Percentiles rank a stretch among this genome's conserved stretches.
These are phyloP conservation scores for Suillia variegata DNA, from an alignment of 2,888 invertebrate genomes.

Conservation along the genomic window DNA sequence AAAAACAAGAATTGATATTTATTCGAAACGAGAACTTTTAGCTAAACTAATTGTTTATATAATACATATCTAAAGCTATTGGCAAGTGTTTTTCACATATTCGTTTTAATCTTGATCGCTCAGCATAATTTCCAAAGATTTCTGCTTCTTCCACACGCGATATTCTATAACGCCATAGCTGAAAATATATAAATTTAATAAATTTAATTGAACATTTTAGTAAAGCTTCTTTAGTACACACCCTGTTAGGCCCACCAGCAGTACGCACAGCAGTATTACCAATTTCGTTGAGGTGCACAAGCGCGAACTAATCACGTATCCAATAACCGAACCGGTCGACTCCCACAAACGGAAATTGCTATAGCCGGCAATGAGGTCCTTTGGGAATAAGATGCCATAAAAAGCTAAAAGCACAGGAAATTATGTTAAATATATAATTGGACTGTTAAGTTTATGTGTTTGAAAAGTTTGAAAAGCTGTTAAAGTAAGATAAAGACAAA, in stretches of 20 bases:
- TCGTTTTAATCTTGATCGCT: too few relatives aligned
- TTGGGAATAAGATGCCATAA: conserved; percentile 84
- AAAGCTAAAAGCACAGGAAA: conserved; percentile 67
- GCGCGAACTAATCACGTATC: conserved; percentile 80
- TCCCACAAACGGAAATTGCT: conserved; percentile 94
- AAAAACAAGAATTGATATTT: too few relatives aligned
- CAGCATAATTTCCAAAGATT: conserved; percentile 43
- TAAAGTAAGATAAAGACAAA: background rate
- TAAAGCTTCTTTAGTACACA: conserved; percentile 60
- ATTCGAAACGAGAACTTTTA: too few relatives aligned
- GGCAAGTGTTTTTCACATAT: too few relatives aligned
- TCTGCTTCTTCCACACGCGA: conserved; percentile 47
- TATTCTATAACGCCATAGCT: conserved; percentile 57
- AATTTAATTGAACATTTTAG: background rate
- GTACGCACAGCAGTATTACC: conserved; percentile 69
- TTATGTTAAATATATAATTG: too few relatives aligned
- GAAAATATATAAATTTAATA: background rate
- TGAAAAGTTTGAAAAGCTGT: background rate
- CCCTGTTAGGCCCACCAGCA: conserved; percentile 75
- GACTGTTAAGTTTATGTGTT: too few relatives aligned
- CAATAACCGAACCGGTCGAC: conserved; percentile 85
- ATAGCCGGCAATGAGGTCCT: conserved; percentile 86
- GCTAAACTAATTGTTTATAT: too few relatives aligned
- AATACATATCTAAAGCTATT: too few relatives aligned
- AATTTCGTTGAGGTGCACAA: conserved; percentile 77